Evolutionary conservation across 2,888 invertebrate species (phyloP), one percentile per base, ranked within the genome.

Genomic region (Caradrina kadenii): DNA sequence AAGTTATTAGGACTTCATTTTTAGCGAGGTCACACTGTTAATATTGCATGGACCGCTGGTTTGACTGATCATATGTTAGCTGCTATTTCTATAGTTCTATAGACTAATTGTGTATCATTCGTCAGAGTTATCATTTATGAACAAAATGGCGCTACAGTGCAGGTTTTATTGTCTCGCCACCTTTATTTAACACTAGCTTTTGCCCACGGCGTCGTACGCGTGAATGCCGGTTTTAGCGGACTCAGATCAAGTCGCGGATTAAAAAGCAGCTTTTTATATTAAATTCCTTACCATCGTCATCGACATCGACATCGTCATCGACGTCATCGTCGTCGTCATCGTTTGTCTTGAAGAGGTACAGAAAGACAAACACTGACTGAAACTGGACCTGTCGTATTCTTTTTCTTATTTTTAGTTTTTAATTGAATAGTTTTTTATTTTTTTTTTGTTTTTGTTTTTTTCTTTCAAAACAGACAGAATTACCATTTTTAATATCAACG

Each of bases 121-220:
- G n/a, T 22, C n/a, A 22, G 17, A 42, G 11, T 31, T 55, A 42
- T n/a, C 13, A 50, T 67, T 64, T 55, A 22, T 13, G 19, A 75
- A 70, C 17, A 11, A 49, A 31, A 15, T 8, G 13, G 26, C 54
- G 11, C 0, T 26, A 21, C 4, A n/a, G 11, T 58, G 26, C 11
- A 26, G 35, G 19, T 56, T 73, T 65, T 42, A 65, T 70, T 76
- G 22, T 39, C 5, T 11, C n/a, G 22, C 17, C 35, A 67, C 15
- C n/a, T 45, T 15, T 55, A 66, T 55, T 76, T 48, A 53, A 31
- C 31, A 48, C 45, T 45, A 45, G 45, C 6, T 2, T 17, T 45
- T 5, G 1, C 3, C 17, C 6, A 15, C 17, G 17, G 4, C 17
- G 17, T 17, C 17, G 45, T 17, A 2, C 17, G 45, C 11, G 45